These are phyloP conservation scores for Amblyopsis rosae DNA, from an alignment of 2,113 vertebrate genomes.

Conservation along the genomic window DNA sequence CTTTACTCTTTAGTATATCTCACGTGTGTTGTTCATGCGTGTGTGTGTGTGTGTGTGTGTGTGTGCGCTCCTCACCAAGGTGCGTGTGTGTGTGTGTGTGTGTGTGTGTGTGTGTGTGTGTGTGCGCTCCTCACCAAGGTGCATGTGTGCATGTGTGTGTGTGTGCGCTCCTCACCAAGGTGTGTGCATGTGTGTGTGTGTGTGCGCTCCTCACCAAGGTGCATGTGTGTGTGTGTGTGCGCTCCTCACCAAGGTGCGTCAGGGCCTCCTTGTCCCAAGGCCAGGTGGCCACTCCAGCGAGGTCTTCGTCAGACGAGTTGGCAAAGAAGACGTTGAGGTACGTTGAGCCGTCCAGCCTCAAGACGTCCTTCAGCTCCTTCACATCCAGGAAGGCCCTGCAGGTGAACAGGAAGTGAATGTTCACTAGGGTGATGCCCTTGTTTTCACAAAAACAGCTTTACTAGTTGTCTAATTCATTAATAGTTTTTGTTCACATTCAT, in stretches of 20 bases:
- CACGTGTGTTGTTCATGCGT: conserved; percentile 11
- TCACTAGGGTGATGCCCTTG: not conserved
- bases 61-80: conserved; percentile 52
- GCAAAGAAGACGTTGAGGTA: conserved; percentile 99
- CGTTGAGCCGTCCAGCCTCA: conserved; percentile 91
- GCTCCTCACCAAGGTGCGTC: conserved; percentile 88
- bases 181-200: conserved; percentile 14
- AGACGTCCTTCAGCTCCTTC: conserved; percentile 94
- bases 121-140: not conserved
- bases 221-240: conserved; percentile 11
- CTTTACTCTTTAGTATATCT: too few species aligned
- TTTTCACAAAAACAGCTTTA: too few species aligned
- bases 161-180: not conserved
- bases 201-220: too few species aligned
- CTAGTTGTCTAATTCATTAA: not conserved
- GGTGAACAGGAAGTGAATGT: conserved; percentile 17
- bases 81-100: not conserved
- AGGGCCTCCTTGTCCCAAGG: conserved; percentile 98
- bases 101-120: not conserved
- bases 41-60: conserved; percentile 40
- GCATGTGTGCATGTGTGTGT: not conserved
- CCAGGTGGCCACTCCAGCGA: conserved; percentile 97
- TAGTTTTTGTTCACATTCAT: too few species aligned
- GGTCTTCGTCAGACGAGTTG: conserved; percentile 95
- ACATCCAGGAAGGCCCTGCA: conserved; percentile 94